Evolutionary conservation across 2,113 vertebrate species (phyloP).

Genomic region (Athene noctua): DNA sequence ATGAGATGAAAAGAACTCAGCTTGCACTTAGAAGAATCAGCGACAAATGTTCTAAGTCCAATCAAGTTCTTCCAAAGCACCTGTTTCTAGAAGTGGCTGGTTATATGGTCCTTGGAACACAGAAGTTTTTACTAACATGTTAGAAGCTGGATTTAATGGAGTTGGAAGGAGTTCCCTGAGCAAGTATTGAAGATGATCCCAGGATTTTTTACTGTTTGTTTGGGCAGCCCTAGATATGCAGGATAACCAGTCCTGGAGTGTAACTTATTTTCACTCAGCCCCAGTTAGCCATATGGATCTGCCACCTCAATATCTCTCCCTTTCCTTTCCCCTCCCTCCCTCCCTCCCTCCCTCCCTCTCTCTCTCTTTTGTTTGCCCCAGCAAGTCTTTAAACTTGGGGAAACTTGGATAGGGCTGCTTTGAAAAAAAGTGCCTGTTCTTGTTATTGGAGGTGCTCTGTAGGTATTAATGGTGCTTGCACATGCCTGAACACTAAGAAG

Average conservation of each 20-base stretch:
- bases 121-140: neutral
- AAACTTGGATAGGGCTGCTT: neutral
- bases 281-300: neutral
- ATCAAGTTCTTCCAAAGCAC: neutral
- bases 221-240: neutral
- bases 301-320: neutral
- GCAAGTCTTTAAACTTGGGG: neutral
- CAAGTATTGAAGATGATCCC: neutral
- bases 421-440: neutral
- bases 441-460: neutral
- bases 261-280: neutral
- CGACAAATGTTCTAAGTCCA: neutral
- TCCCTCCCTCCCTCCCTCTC: neutral
- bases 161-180: neutral
- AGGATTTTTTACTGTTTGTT: neutral
- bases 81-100: neutral
- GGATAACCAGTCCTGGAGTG: neutral
- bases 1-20: neutral
- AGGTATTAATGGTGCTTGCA: neutral
- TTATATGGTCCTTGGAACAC: neutral
- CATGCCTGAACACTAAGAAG: neutral
- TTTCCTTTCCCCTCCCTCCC: neutral
- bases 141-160: neutral
- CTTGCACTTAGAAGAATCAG: neutral
- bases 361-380: neutral